These are phyloP conservation scores for Calephelis nemesis DNA, from an alignment of 1,140 invertebrate genomes.

Conservation along the genomic window DNA sequence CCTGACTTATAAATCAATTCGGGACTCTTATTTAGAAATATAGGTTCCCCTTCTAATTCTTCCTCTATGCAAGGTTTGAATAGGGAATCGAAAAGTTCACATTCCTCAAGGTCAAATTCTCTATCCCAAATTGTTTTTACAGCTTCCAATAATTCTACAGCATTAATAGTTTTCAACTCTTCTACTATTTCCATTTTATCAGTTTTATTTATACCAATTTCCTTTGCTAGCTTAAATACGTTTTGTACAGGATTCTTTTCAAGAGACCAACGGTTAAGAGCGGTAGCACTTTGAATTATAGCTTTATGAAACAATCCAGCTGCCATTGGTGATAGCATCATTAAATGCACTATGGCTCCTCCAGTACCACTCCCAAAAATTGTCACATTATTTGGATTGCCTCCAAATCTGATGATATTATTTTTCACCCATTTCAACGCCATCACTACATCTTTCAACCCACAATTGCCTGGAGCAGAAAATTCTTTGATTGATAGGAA, in stretches of 20 bases:
- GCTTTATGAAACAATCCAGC: slow-evolving; percentile 78
- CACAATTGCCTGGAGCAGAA: slow-evolving; percentile 80
- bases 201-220: slow-evolving; percentile 49
- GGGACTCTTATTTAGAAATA: slow-evolving; percentile 60
- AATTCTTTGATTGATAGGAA: slow-evolving; percentile 66
- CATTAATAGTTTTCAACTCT: slow-evolving; percentile 46
- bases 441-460: slow-evolving; percentile 81
- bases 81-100: slow-evolving; percentile 44
- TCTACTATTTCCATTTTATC: slow-evolving; percentile 53
- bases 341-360: slow-evolving; percentile 76
- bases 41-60: slow-evolving; percentile 61
- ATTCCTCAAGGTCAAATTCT: slow-evolving; percentile 29
- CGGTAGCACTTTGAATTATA: slow-evolving; percentile 63
- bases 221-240: slow-evolving; percentile 49
- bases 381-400: slow-evolving; percentile 81
- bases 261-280: slow-evolving; percentile 61
- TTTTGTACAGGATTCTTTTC: slow-evolving; percentile 49
- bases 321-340: slow-evolving; percentile 79
- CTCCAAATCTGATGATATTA: slow-evolving; percentile 81
- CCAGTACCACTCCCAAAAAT: slow-evolving; percentile 82
- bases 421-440: slow-evolving; percentile 82
- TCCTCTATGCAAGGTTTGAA: slow-evolving; percentile 68
- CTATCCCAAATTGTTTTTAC: slow-evolving; percentile 32
- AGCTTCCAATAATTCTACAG: slow-evolving; percentile 45
- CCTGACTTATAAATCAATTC: slow-evolving; percentile 55